Base-by-base conservation (phyloP, 2,888 invertebrate species). In the Athalia cordata region DNA sequence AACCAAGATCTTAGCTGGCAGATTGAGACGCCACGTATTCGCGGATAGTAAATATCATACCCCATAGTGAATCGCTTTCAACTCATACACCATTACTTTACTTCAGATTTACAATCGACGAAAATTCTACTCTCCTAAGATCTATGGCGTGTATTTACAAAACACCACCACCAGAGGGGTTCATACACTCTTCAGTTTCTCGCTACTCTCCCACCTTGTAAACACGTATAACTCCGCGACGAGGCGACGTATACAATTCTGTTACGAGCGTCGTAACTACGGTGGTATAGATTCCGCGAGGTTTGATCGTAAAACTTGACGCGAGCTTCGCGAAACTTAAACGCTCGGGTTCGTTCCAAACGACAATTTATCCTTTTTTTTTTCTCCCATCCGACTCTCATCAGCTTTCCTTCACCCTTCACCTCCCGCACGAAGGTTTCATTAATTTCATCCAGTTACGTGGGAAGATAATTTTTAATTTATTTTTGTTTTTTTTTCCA, bases 11-110 rank as follows among this genome's bases (percentile, higher is more conserved):
- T 81, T 80, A 79, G 61, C 79, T 79, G 62, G 83, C 82, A 86
- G 87, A 87, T 87, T 86, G 85, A 86, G 86, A 85, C 85, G 87
- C 87, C 84, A 81, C 72, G 57, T 55, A n/a, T 62, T 62, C 75
- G 45, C 75, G 75, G 75, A 64, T 75, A 75, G 75, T 75, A 75
- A 75, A 75, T 75, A 75, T 64, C 43, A n/a, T 49, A 11, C 29
- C 11, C 29, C 29, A 29, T 29, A 29, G 29, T 2, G 29, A 64
- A 75, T 57, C 75, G 75, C 50, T 75, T 5, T 59, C 5, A 8
- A 29, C 29, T 29, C 52, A 68, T 68, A 45, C 72, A 52, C 49
- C 11, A 47, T 13, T 59, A n/a, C 72, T 7, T 64, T 7, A 43
- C 52, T 11, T 9, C 50, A 62, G 75, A 75, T 75, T 75, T 75